A percentile compares a stretch with the other conserved stretches of the same genome.
phyloP scores from a whole-genome alignment of 2,888 invertebrate species.

The Acholoe squamosa region DNA sequence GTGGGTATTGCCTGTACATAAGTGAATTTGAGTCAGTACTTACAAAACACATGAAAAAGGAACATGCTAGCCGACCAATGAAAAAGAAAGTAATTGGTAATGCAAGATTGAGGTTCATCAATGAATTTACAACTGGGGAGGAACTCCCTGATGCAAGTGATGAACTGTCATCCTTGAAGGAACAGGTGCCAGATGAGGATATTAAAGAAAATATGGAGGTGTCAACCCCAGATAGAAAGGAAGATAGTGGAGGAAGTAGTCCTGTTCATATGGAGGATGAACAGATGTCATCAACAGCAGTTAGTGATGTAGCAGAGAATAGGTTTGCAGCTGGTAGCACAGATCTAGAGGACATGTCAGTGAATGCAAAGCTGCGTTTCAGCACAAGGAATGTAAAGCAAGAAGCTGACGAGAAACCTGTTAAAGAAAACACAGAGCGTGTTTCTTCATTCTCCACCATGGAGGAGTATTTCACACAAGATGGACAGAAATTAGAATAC shows the following conservation, averaged over 20 bases:
- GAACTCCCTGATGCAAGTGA: not conserved
- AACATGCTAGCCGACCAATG: not conserved
- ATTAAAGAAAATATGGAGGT: too few species aligned
- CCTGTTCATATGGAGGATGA: too few species aligned
- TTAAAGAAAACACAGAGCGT: too few species aligned
- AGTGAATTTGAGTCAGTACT: not conserved
- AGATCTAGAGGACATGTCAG: too few species aligned
- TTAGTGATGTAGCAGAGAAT: too few species aligned
- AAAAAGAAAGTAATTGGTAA: not conserved
- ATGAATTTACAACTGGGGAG: not conserved
- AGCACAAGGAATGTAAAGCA: not conserved
- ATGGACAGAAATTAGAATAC: not conserved
- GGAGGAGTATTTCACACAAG: not conserved
- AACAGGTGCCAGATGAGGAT: too few species aligned
- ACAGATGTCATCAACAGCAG: too few species aligned
- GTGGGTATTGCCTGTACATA: slow-evolving; percentile 2
- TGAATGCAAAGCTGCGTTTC: not conserved
- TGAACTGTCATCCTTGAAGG: too few species aligned
- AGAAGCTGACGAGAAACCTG: not conserved
- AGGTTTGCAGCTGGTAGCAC: too few species aligned
- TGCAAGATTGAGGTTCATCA: not conserved
- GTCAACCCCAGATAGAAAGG: too few species aligned
- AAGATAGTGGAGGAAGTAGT: too few species aligned
- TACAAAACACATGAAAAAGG: not conserved
- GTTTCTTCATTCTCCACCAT: too few species aligned